A percentile compares a stretch with the other conserved stretches of the same genome.
These are phyloP conservation scores for Raja brachyura DNA, from an alignment of 2,113 vertebrate species.

Conservation along the genomic window DNA sequence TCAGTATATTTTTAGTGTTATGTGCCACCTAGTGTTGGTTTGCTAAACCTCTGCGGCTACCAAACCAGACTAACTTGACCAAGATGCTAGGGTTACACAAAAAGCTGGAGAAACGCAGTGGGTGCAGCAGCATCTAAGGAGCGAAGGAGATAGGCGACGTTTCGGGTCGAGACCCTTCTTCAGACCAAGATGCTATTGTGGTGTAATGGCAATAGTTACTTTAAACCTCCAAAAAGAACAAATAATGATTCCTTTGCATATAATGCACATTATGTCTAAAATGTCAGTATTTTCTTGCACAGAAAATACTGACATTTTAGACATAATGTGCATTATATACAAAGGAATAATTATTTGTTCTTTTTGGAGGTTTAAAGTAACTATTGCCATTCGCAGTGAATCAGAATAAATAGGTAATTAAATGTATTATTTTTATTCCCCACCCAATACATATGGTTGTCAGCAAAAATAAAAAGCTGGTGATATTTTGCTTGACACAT, in stretches of 20 bases:
- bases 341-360: background rate
- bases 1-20: background rate
- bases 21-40: background rate
- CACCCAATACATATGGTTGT: background rate
- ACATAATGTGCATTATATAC: background rate
- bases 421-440: background rate
- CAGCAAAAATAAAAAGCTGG: too few species aligned
- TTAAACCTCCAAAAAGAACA: background rate
- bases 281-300: background rate
- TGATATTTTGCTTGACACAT: too few species aligned
- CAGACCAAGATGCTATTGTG: too few species aligned
- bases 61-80: too few species aligned
- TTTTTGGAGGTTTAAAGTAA: background rate
- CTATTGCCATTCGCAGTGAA: background rate
- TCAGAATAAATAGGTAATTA: too few species aligned
- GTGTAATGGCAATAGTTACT: too few species aligned
- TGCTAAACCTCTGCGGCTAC: background rate
- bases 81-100: too few species aligned
- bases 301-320: background rate
- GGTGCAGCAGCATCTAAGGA: too few species aligned
- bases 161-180: too few species aligned
- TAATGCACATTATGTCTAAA: background rate
- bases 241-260: background rate
- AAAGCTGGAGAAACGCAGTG: too few species aligned
- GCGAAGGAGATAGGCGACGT: too few species aligned